phyloP scores from a whole-genome alignment of 2,113 vertebrate species.

The Rhea pennata region DNA sequence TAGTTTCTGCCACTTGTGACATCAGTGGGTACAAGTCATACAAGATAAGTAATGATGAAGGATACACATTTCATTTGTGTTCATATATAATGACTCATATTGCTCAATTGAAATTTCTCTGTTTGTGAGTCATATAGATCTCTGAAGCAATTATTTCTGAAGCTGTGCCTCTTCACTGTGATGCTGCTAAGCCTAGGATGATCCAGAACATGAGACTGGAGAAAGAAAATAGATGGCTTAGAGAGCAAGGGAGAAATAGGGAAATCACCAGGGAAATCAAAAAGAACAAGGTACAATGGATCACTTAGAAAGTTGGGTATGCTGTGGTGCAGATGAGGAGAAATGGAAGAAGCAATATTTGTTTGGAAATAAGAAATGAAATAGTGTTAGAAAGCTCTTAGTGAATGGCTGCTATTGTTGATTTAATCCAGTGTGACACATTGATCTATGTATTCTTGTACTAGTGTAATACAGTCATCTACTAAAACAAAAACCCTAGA shows the following conservation, averaged over 20 bases:
- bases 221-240: neutral
- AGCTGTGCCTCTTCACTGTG: neutral
- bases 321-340: neutral
- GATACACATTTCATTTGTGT: neutral
- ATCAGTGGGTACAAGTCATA: neutral
- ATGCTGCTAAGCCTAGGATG: neutral
- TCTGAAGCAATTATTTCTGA: neutral
- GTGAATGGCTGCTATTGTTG: neutral
- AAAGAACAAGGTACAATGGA: neutral
- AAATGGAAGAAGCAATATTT: neutral
- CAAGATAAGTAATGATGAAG: neutral
- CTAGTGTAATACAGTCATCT: neutral
- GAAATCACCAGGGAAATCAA: neutral
- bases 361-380: neutral
- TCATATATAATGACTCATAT: neutral
- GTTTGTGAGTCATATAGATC: neutral
- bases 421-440: neutral
- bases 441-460: neutral
- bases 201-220: neutral
- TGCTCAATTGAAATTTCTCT: neutral
- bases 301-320: neutral
- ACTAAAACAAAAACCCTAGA: neutral
- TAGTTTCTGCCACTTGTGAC: neutral
- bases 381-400: neutral
- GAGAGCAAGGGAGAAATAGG: neutral